A percentile compares a stretch with the other conserved stretches of the same genome.
Evolutionary conservation across 1,140 invertebrate genomes (phyloP).

Genomic region (Leptopilina boulardi): DNA sequence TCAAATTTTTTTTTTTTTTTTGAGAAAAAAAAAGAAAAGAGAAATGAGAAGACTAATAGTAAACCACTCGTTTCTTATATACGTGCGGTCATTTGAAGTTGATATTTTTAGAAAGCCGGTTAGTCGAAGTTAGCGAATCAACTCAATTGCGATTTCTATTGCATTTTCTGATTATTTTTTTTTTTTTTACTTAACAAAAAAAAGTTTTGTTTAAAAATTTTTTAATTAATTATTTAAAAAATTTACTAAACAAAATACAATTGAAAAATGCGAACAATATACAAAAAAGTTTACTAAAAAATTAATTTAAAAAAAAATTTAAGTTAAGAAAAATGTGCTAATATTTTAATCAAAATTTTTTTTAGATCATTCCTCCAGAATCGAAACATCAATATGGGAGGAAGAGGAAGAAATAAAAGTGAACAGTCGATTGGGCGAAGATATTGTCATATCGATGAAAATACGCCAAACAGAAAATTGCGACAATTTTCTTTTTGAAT

Average conservation of each 20-base stretch:
- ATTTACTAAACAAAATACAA: too few relatives aligned
- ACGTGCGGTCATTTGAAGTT: conserved; percentile 62
- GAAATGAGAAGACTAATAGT: conserved; percentile 14
- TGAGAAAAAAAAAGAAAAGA: not conserved
- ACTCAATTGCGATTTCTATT: conserved; percentile 45
- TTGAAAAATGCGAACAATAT: too few relatives aligned
- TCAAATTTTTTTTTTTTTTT: not conserved
- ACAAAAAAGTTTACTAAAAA: too few relatives aligned
- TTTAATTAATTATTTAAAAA: not conserved
- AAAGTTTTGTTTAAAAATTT: not conserved
- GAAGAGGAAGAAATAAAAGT: conserved; percentile 62
- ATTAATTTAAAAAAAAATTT: too few relatives aligned
- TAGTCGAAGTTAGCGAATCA: conserved; percentile 61
- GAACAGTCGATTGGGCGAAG: conserved; percentile 59
- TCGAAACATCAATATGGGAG: conserved; percentile 63
- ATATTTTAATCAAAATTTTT: too few relatives aligned
- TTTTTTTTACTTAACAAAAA: not conserved
- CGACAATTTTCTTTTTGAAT: conserved; percentile 64
- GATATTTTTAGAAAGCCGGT: conserved; percentile 69
- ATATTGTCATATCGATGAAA: conserved; percentile 64
- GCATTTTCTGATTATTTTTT: not conserved
- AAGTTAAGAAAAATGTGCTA: too few relatives aligned
- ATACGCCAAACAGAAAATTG: conserved; percentile 55
- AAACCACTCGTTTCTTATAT: conserved; percentile 46
- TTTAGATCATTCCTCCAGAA: conserved; percentile 54